These are phyloP conservation scores for Diacarnus erythraeanus DNA, from an alignment of 37 sponge, comb jelly and placozoan species.

Conservation along the genomic window DNA sequence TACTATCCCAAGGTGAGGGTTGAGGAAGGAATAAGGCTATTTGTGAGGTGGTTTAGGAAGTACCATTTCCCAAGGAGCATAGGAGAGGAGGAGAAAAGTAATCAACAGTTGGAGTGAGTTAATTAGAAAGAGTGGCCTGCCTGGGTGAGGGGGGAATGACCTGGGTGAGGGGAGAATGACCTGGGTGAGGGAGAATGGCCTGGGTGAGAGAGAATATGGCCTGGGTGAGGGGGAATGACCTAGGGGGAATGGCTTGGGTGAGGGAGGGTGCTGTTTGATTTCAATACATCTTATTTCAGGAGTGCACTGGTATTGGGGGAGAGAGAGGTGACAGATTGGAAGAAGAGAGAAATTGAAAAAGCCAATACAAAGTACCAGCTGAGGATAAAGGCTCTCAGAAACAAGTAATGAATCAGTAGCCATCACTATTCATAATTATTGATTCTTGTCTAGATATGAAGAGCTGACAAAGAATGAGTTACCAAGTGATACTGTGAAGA, in stretches of 20 bases:
- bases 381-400: constrained; percentile 12
- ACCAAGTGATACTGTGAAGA: constrained; percentile 29
- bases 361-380: constrained; percentile 1
- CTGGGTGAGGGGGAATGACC: too few species aligned
- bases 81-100: neutral
- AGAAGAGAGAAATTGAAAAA: neutral
- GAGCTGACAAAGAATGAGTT: constrained; percentile 36
- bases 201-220: too few species aligned
- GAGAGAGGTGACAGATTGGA: constrained; percentile 13
- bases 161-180: neutral
- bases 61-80: constrained; percentile 6
- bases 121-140: neutral
- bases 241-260: too few species aligned
- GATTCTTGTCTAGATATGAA: constrained; percentile 22
- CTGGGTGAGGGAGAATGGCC: neutral
- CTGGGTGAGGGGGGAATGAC: neutral
- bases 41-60: constrained; percentile 53
- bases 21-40: constrained; percentile 36
- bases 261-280: too few species aligned
- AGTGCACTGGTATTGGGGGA: constrained; percentile 2
- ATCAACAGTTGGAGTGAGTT: constrained; percentile 10
- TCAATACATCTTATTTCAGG: neutral
- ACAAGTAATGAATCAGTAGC: neutral
- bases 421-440: neutral
- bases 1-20: constrained; percentile 33